These are phyloP conservation scores for Trididemnum nubilum DNA, from an alignment of 23 tunicate genomes.

Conservation along the genomic window DNA sequence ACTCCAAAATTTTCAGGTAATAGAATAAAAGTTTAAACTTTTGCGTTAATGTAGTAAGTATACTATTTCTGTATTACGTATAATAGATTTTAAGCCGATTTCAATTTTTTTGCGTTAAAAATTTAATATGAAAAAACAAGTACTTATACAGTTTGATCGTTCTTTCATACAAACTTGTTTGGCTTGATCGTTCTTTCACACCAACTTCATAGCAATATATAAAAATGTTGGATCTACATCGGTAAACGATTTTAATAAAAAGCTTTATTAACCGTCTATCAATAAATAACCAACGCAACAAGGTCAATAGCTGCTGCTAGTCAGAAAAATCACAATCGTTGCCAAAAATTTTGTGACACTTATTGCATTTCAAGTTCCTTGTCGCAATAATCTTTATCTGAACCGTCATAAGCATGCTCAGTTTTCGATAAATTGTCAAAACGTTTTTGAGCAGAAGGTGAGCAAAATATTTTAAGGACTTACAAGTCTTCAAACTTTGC, in stretches of 20 bases:
- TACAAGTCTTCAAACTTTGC: neutral
- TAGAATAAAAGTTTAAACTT: neutral
- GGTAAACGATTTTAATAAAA: too few species aligned
- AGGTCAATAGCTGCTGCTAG: too few species aligned
- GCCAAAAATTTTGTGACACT: too few species aligned
- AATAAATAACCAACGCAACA: too few species aligned
- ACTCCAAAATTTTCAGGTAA: neutral
- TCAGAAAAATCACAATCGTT: too few species aligned
- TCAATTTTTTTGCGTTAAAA: neutral
- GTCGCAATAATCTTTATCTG: too few species aligned
- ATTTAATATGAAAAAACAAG: neutral
- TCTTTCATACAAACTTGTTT: neutral
- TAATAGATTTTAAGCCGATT: neutral
- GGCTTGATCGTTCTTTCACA: too few species aligned
- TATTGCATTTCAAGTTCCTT: too few species aligned
- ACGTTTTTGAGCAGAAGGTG: neutral
- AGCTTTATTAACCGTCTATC: too few species aligned
- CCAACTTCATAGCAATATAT: too few species aligned
- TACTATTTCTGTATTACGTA: neutral
- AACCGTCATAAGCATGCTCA: neutral
- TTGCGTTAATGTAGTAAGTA: neutral
- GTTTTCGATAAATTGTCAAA: constrained; percentile 4
- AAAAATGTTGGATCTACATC: too few species aligned
- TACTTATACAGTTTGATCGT: neutral
- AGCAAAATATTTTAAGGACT: constrained; percentile 1